These are phyloP conservation scores for Neostethus bicornis DNA, from an alignment of 2,797 vertebrate genomes.

Conservation along the genomic window DNA sequence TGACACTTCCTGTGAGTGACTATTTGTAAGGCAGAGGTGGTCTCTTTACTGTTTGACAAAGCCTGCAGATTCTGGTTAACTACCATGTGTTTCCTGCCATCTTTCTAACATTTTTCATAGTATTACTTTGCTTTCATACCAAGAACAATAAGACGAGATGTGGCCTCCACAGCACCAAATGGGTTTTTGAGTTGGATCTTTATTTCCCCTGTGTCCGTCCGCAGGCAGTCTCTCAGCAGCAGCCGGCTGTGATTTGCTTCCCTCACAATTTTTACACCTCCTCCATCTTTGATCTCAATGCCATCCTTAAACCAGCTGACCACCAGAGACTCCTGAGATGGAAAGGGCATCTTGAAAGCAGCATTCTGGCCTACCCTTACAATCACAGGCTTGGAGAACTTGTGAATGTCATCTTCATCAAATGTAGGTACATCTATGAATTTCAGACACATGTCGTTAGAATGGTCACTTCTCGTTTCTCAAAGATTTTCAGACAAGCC, in stretches of 20 bases:
- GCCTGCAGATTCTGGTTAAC: background rate
- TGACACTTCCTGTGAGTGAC: background rate
- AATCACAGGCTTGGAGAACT: conserved; percentile 79
- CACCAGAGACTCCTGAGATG: conserved; percentile 76
- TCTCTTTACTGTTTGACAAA: background rate
- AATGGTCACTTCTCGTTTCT: background rate
- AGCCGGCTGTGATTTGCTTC: conserved; percentile 79
- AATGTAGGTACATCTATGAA: conserved; percentile 80
- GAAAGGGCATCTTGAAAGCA: conserved; percentile 83
- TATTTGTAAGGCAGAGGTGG: background rate
- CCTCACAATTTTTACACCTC: conserved; percentile 74
- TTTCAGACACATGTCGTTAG: conserved; percentile 20
- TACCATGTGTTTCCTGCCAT: background rate
- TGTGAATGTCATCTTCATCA: conserved; percentile 77
- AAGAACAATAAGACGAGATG: conserved; percentile 78
- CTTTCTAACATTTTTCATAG: conserved; percentile 23
- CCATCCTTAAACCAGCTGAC: conserved; percentile 83
- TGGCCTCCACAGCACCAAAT: conserved; percentile 77
- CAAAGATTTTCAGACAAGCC: background rate
- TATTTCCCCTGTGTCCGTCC: conserved; percentile 84
- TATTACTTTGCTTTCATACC: conserved; percentile 69
- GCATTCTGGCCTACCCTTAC: conserved; percentile 82
- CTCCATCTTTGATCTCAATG: conserved; percentile 72
- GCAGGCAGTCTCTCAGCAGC: conserved; percentile 78
- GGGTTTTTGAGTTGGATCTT: conserved; percentile 83